phyloP scores from a whole-genome alignment of 1,140 invertebrate species.

The Pteromalus puparum region DNA sequence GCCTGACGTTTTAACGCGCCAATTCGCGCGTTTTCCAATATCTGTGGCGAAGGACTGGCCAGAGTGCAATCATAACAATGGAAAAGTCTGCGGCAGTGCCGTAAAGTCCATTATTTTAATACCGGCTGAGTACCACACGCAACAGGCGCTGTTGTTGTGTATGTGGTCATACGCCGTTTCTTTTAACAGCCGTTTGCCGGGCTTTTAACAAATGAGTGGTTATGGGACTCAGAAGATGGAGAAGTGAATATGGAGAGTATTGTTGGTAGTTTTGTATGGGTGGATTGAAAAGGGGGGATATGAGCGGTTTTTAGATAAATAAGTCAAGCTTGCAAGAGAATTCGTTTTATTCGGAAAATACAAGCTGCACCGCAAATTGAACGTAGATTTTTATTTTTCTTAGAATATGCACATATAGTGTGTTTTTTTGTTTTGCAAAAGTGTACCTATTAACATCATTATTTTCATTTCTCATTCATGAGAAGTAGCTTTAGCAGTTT shows the following conservation, averaged over 20 bases:
- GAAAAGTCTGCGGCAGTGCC: not conserved
- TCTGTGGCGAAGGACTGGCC: not conserved
- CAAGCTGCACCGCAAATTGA: too few species aligned
- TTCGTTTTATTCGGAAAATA: too few species aligned
- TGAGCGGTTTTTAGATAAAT: not conserved
- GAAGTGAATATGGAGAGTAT: not conserved
- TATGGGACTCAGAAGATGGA: not conserved
- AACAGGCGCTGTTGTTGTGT: not conserved
- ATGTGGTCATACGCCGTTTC: not conserved
- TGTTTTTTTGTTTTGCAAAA: too few species aligned
- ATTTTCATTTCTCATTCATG: too few species aligned
- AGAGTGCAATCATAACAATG: constrained; percentile 24
- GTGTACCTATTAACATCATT: too few species aligned
- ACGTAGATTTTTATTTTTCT: too few species aligned
- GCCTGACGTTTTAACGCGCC: not conserved
- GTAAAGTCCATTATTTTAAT: constrained; percentile 36
- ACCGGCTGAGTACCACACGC: not conserved
- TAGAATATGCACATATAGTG: too few species aligned
- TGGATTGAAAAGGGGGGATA: not conserved
- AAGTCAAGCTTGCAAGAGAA: not conserved
- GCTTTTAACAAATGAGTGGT: not conserved
- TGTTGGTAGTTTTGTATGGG: too few species aligned
- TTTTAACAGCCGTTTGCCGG: not conserved
- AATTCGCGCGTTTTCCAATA: not conserved
- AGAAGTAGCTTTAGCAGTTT: too few species aligned